Evolutionary conservation across 30 jellyfish, hydroid and myxozoan genomes (phyloP), one percentile per base, ranked within the genome.

Genomic region (Catostylus mosaicus): DNA sequence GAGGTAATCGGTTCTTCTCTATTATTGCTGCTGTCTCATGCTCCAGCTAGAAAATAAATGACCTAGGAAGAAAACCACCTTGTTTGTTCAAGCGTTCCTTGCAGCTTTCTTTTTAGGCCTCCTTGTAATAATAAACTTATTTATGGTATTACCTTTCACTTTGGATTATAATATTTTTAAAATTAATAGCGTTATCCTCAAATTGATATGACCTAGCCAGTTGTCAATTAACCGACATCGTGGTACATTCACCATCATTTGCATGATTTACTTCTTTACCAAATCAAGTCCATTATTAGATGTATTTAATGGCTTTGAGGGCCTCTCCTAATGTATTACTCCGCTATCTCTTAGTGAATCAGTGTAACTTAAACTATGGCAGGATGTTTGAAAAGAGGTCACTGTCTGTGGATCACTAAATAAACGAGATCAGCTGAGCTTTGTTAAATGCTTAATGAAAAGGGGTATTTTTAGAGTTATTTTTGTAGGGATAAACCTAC

Each of bases 161-260:
- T 68, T 68, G 80, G 80, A 1, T 68, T 36, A 68, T 37, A 68
- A 68, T 68, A 68, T 34, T 68, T 68, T 68, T 16, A 36, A 36
- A 68, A 68, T 68, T 68, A 68, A 68, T 68, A 34, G 80, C 34
- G 80, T 68, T 64, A n/a, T 30, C 36, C 64, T 36, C 56, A 34
- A 68, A 68, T 68, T 68, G 80, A 68, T 68, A 68, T 68, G 80
- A 68, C 80, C 80, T 38, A 68, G 80, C 26, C n/a, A 7, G 65
- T 68, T 46, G 80, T 3, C 80, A 68, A 68, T 27, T 68, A 68
- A 37, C 54, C 80, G 59, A 16, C 64, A 20, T 61, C 74, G 74
- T 61, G 74, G 74, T 19, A 36, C 35, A 40, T 45, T 37, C 64
- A 1, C 65, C 26, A 20, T 33, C 64, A 68, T 37, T 35, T 23